Base-by-base conservation (phyloP, 2,888 invertebrate genomes). In the Eupithecia dodoneata region DNA sequence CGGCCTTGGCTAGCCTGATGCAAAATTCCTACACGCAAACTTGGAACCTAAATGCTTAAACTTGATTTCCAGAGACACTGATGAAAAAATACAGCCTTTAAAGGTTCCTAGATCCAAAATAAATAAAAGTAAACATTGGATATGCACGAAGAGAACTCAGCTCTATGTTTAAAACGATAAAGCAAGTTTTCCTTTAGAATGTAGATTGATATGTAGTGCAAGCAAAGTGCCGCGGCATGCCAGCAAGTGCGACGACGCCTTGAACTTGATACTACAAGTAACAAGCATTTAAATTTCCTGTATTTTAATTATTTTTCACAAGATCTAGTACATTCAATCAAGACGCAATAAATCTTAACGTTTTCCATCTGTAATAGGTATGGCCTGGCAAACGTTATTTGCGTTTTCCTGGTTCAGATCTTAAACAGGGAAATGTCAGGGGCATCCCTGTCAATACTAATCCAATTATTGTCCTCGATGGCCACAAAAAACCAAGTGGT, bases 341-440 rank as follows among this genome's bases (percentile, higher is more conserved):
- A 30, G 63, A 9, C 63, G 63, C 18, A 63, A 63, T 63, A 63
- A 63, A 63, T 63, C 63, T 30, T 63, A 63, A 30, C 4, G 63
- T 30, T 63, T 63, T 63, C 10, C 30, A 30, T 63, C 18, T 63
- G 12, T 63, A 10, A 0, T 63, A 30, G 4, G 30, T 30, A 30
- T 30, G 4, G 63, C 30, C 63, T 30, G 63, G 30, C 63, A 63
- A 18, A 30, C 63, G 18, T 30, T 30, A 4, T 63, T 30, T 63
- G 63, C 4, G 88, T 87, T 92, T 92, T 94, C 94, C 93, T 94
- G 93, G 93, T 93, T 93, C 92, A 92, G 89, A 85, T 90, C 86
- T 87, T 88, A 87, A 83, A 85, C 80, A 79, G 84, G 88, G 84
- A 93, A 94, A 94, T 94, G 94, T 93, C 94, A 94, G 85, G 86